phyloP scores from a whole-genome alignment of 1,140 invertebrate genomes.

The Caenorhabditis latens region DNA sequence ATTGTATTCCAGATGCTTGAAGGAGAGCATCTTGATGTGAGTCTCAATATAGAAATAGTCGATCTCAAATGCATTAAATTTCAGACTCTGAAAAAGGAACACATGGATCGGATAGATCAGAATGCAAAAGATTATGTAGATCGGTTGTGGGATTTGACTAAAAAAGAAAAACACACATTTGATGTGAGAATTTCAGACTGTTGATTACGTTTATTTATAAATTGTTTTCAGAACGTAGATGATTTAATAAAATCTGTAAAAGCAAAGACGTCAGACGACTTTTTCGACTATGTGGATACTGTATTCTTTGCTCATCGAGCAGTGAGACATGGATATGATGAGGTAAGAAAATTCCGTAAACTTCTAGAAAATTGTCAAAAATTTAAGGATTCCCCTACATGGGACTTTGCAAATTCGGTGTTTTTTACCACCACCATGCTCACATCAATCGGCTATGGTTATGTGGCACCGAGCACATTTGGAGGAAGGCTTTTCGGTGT shows the following conservation, averaged over 20 bases:
- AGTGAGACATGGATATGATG: conserved; percentile 75
- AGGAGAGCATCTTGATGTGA: conserved; percentile 68
- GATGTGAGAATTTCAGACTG: background rate
- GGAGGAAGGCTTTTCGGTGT: conserved; percentile 75
- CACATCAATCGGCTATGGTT: conserved; percentile 77
- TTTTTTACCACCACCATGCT: conserved; percentile 78
- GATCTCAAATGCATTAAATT: conserved; percentile 6
- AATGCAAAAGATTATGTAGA: conserved; percentile 70
- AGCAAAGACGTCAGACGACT: conserved; percentile 16
- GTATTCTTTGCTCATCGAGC: conserved; percentile 72
- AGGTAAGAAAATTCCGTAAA: conserved; percentile 59
- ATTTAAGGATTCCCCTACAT: conserved; percentile 66
- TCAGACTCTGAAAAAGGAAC: conserved; percentile 62
- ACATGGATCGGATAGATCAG: conserved; percentile 68
- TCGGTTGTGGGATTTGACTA: conserved; percentile 67
- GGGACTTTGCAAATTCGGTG: conserved; percentile 76
- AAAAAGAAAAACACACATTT: conserved; percentile 45
- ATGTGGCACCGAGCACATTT: conserved; percentile 74
- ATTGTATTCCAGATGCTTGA: conserved; percentile 72
- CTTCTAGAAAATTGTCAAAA: background rate
- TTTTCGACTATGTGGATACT: conserved; percentile 71
- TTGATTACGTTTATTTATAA: background rate
- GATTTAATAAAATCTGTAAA: conserved; percentile 54
- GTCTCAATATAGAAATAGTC: background rate
- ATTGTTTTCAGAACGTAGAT: conserved; percentile 57